A percentile compares a stretch with the other conserved stretches of the same genome.
Evolutionary conservation across 2,797 vertebrate species (phyloP).

Genomic region (Microcaecilia unicolor): DNA sequence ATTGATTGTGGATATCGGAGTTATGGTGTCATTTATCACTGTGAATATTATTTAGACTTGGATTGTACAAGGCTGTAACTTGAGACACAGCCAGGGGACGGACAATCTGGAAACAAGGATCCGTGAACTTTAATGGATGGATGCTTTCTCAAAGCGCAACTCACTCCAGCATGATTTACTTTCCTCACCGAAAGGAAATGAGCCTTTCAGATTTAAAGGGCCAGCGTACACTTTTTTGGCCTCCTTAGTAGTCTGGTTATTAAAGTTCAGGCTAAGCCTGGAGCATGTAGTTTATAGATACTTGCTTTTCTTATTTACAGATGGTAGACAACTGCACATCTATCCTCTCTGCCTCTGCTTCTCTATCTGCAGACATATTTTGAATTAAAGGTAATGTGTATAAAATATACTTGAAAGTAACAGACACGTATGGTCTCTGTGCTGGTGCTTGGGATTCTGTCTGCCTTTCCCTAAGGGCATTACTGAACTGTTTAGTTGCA

Average conservation of each 20-base stretch:
- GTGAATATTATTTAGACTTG: constrained; percentile 96
- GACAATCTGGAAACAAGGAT: constrained; percentile 65
- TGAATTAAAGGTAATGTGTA: too few species aligned
- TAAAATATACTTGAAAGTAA: too few species aligned
- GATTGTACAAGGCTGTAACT: constrained; percentile 90
- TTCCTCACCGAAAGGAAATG: constrained; percentile 50
- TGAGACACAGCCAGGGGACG: constrained; percentile 69
- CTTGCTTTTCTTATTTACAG: too few species aligned
- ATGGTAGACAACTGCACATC: too few species aligned
- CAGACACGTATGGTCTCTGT: too few species aligned
- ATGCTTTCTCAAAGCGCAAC: constrained; percentile 67
- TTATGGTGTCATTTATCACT: constrained; percentile 95
- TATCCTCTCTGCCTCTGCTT: too few species aligned
- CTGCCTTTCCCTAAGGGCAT: too few species aligned
- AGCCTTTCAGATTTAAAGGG: constrained; percentile 56
- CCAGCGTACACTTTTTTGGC: constrained; percentile 30
- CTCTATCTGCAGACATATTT: too few species aligned
- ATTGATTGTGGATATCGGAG: constrained; percentile 98
- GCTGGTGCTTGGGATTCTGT: too few species aligned
- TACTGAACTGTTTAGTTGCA: too few species aligned
- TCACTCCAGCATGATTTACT: constrained; percentile 63
- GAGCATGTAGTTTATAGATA: too few species aligned
- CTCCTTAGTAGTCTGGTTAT: constrained; percentile 10
- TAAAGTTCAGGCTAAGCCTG: too few species aligned
- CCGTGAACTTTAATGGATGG: constrained; percentile 81